A percentile compares a stretch with the other conserved stretches of the same genome.
Conservation (phyloP, 2,113 vertebrate genomes). For the Gavialis gangeticus region DNA sequence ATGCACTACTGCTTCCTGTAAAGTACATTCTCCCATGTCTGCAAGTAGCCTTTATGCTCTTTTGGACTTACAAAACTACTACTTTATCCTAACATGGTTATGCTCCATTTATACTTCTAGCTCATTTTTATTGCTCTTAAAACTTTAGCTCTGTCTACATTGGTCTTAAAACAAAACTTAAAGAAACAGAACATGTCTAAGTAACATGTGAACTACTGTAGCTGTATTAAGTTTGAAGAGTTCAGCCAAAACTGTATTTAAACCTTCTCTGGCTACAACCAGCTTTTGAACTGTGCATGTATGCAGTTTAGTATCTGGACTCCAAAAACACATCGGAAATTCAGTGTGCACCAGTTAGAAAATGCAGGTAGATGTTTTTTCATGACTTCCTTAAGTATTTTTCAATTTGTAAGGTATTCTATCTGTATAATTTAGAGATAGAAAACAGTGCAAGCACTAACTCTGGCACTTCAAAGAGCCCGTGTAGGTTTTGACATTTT, state of each 20-base stretch:
- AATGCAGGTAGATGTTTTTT: too few relatives aligned
- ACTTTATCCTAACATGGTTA: background rate
- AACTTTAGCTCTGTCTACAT: background rate
- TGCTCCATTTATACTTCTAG: background rate
- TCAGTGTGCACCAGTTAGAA: background rate
- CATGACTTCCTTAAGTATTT: too few relatives aligned
- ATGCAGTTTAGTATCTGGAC: background rate
- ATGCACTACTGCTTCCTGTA: too few relatives aligned
- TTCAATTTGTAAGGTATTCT: too few relatives aligned
- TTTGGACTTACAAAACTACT: background rate
- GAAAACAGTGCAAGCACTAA: background rate
- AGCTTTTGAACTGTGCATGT: background rate
- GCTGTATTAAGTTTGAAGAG: background rate
- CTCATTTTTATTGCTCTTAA: background rate
- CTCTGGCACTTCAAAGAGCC: background rate
- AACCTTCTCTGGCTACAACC: background rate
- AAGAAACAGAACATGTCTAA: background rate
- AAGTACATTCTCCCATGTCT: too few relatives aligned
- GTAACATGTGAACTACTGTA: background rate
- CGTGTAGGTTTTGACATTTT: background rate
- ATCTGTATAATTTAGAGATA: background rate
- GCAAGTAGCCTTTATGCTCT: too few relatives aligned
- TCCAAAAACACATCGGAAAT: background rate
- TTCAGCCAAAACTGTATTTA: background rate
- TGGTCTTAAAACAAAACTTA: background rate